Conservation (phyloP, 2,888 invertebrate species). For the Lepidonotus clava region DNA sequence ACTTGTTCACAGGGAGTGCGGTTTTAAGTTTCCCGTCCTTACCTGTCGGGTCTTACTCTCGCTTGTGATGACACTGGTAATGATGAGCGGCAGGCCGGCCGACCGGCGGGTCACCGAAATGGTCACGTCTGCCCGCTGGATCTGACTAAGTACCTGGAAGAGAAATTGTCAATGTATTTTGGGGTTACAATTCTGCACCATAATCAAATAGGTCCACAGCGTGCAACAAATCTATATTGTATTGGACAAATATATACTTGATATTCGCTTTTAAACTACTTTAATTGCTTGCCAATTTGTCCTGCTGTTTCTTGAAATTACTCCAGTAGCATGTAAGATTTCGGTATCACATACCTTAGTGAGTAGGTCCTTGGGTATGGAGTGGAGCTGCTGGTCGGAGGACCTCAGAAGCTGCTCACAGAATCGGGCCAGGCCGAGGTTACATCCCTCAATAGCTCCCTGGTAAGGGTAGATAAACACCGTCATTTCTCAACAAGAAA, state of each 20-base stretch:
- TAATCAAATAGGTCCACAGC: too few species aligned
- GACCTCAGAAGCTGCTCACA: constrained; percentile 73
- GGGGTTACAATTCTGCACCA: too few species aligned
- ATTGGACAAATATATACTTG: too few species aligned
- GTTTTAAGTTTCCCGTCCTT: too few species aligned
- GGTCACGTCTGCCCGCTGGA: constrained; percentile 70
- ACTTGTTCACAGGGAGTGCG: too few species aligned
- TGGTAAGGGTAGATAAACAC: constrained; percentile 73
- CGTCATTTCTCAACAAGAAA: too few species aligned
- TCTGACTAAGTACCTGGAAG: constrained; percentile 69
- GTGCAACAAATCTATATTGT: too few species aligned
- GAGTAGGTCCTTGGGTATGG: constrained; percentile 79
- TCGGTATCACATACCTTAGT: constrained; percentile 81
- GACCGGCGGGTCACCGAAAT: constrained; percentile 87
- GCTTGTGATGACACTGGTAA: constrained; percentile 87
- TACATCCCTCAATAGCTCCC: constrained; percentile 90
- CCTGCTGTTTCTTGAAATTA: too few species aligned
- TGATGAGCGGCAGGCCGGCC: constrained; percentile 89
- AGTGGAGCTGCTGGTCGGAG: constrained; percentile 62
- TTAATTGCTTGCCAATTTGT: too few species aligned
- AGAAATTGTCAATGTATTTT: too few species aligned
- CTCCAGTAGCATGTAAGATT: too few species aligned
- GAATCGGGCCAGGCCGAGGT: constrained; percentile 82
- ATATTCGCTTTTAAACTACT: too few species aligned
- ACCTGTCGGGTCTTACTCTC: constrained; percentile 83